phyloP scores from a whole-genome alignment of 23 tunicate species.

The Corella eumyota region DNA sequence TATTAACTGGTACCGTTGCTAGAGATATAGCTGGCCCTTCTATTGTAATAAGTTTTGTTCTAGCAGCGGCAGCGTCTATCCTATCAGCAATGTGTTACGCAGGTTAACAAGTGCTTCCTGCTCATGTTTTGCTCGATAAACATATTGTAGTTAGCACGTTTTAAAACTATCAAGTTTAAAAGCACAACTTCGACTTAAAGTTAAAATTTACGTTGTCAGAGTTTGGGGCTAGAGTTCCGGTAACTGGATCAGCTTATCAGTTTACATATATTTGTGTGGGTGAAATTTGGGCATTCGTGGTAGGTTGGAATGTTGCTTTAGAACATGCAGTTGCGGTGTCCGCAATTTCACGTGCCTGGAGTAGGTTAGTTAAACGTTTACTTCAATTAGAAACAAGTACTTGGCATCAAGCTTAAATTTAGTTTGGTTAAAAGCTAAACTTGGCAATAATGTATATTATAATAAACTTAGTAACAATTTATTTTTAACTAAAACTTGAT shows the following conservation, averaged over 20 bases:
- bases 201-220: too few relatives aligned
- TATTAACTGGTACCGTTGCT: slow-evolving; percentile 31
- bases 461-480: too few relatives aligned
- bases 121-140: not conserved
- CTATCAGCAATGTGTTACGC: slow-evolving; percentile 49
- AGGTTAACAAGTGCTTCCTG: slow-evolving; percentile 4
- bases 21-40: slow-evolving; percentile 33
- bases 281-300: slow-evolving; percentile 73
- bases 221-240: slow-evolving; percentile 76
- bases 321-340: slow-evolving; percentile 66
- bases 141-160: too few relatives aligned
- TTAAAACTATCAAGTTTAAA: too few relatives aligned
- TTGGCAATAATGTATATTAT: too few relatives aligned
- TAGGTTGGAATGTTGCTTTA: slow-evolving; percentile 76
- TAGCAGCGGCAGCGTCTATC: slow-evolving; percentile 42
- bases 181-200: too few relatives aligned
- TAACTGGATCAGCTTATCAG: slow-evolving; percentile 88
- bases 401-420: not conserved
- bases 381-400: not conserved
- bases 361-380: slow-evolving; percentile 39
- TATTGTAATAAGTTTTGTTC: slow-evolving; percentile 22
- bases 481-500: too few relatives aligned
- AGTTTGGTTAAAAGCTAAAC: too few relatives aligned
- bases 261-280: slow-evolving; percentile 82
- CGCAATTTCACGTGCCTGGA: slow-evolving; percentile 66